Percentiles rank a stretch among this genome's conserved stretches.
These are phyloP conservation scores for Coluber constrictor DNA, from an alignment of 2,797 vertebrate genomes.

Conservation along the genomic window DNA sequence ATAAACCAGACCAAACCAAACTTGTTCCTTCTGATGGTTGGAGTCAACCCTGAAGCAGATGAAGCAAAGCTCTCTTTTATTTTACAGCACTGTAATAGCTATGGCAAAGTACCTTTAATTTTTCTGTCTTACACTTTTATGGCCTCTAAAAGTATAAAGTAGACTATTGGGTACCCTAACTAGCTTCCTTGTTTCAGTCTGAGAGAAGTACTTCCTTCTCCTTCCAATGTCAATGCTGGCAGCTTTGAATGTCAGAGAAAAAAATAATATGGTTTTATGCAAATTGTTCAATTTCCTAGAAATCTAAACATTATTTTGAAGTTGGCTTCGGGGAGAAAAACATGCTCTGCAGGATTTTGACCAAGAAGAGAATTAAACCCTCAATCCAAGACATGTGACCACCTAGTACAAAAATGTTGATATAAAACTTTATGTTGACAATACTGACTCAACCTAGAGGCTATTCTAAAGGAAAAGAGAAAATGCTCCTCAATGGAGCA, in stretches of 20 bases:
- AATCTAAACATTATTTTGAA: slow-evolving; percentile 10
- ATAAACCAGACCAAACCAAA: background rate
- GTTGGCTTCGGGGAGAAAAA: background rate
- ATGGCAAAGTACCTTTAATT: background rate
- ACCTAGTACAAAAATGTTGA: background rate
- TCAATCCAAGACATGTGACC: background rate
- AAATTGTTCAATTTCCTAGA: slow-evolving; percentile 6
- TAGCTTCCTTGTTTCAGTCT: background rate
- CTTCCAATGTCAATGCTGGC: background rate
- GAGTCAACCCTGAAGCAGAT: background rate
- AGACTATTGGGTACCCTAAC: background rate
- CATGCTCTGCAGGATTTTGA: background rate
- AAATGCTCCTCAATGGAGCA: background rate
- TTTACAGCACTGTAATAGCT: background rate
- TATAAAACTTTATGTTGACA: slow-evolving; percentile 25
- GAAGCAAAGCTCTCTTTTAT: background rate
- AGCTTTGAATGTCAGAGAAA: background rate
- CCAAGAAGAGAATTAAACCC: background rate
- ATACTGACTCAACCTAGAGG: slow-evolving; percentile 10
- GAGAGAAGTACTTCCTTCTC: background rate
- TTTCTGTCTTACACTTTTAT: background rate
- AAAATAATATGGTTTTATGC: slow-evolving; percentile 5
- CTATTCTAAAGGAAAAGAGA: slow-evolving; percentile 26
- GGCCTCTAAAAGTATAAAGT: slow-evolving; percentile 2
- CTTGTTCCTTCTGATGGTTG: background rate